Evolutionary conservation across 2,113 vertebrate genomes (phyloP), one percentile per base, ranked within the genome.

Genomic region (Coryphaenoides rupestris): DNA sequence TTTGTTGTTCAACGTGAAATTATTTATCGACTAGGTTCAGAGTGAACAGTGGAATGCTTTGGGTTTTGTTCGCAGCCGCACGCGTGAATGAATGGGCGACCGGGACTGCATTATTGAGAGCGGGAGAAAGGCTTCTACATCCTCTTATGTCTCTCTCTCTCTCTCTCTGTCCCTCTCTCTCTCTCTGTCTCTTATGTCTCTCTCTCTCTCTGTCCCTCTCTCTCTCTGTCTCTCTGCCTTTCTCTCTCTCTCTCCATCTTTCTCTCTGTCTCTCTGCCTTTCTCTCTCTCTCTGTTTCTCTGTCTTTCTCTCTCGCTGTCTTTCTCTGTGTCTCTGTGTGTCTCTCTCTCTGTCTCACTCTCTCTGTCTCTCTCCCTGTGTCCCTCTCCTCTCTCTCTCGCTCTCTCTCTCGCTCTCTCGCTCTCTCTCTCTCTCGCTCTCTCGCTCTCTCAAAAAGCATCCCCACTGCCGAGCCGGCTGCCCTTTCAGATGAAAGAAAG

Each of bases 401-500:
- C 24, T 26, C 24, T 26, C 24, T 26, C 24, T 26, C 24, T 26
- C 24, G 3, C 24, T 26, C 24, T 26, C 24, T 26, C 24, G 3
- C 24, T 26, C 24, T 26, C 24, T 26, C 24, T 26, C 24, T 26
- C 24, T 40, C 6, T 40, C 33, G 9, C 33, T 40, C 33, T 40
- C 33, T 40, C 33, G 6, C 19, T 15, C 16, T 61, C n/a, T 23
- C 60, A 49, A 19, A 10, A 3, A 23, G 10, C 40, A 5, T 22
- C 1, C 10, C 28, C 40, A 7, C 46, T 28, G 7, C 19, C 55
- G 12, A 26, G 21, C 52, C 19, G 15, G 55, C 22, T 61, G 56
- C 33, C n/a, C 58, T 60, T 73, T 65, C 59, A 40, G 21, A 58
- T 21, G 55, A 49, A 68, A 26, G 28, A 66, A 61, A 63, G 22